phyloP scores from a whole-genome alignment of 2,113 vertebrate species.

The Hydrochoerus hydrochaeris region DNA sequence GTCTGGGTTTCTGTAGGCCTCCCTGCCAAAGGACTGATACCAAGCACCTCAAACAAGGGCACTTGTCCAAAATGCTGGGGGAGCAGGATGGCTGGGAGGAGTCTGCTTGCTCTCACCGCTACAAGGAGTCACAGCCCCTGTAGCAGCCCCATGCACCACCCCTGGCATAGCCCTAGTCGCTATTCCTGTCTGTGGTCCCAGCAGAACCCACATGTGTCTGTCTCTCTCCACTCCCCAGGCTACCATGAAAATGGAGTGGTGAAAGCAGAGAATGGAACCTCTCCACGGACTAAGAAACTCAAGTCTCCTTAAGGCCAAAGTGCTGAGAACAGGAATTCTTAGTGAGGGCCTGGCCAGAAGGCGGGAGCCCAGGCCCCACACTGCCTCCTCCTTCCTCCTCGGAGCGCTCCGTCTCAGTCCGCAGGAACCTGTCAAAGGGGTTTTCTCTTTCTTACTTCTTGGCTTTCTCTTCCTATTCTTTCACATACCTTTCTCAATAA shows the following conservation, averaged over 20 bases:
- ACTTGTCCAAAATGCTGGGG: background rate
- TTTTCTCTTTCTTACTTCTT: constrained; percentile 63
- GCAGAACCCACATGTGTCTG: background rate
- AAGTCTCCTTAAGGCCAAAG: constrained; percentile 91
- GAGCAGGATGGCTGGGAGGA: fast-evolving
- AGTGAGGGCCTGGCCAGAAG: constrained; percentile 65
- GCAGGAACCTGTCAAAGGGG: constrained; percentile 68
- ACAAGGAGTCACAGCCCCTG: background rate
- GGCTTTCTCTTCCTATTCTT: constrained; percentile 72
- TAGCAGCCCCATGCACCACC: fast-evolving
- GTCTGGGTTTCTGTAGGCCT: background rate
- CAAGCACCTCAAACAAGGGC: background rate
- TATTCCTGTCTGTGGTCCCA: background rate
- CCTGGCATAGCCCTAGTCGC: background rate
- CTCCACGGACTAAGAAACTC: constrained; percentile 95
- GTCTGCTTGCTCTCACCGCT: background rate
- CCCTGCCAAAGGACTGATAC: background rate
- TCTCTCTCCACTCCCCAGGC: constrained; percentile 82
- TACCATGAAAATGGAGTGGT: constrained; percentile 96
- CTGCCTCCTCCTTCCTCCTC: constrained; percentile 55
- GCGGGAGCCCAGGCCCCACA: constrained; percentile 69
- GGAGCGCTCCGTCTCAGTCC: fast-evolving
- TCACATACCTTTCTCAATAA: constrained; percentile 84
- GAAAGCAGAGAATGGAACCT: constrained; percentile 96
- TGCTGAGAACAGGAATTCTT: constrained; percentile 56